Evolutionary conservation across 1,140 invertebrate genomes (phyloP).

Genomic region (Drosophila pruinosa): DNA sequence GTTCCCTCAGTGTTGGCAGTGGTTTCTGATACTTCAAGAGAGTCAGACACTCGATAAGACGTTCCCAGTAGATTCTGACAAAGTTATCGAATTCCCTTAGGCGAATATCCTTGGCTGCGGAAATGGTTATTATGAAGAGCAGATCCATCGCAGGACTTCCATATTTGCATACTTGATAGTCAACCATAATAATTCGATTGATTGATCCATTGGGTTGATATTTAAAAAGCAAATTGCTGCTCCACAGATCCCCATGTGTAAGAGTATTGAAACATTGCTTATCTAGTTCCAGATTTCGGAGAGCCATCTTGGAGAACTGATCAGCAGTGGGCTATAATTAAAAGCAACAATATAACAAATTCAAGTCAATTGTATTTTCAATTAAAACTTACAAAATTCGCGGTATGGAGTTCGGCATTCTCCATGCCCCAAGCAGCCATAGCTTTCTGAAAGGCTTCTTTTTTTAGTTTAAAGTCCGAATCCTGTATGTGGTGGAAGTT

Average conservation of each 20-base stretch:
- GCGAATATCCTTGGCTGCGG: constrained; percentile 34
- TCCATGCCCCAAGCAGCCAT: constrained; percentile 52
- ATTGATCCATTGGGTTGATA: constrained; percentile 56
- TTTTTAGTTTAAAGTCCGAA: constrained; percentile 13
- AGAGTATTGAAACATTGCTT: constrained; percentile 85
- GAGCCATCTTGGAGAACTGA: constrained; percentile 36
- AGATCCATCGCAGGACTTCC: constrained; percentile 76
- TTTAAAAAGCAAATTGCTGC: constrained; percentile 79
- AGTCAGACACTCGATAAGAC: constrained; percentile 45
- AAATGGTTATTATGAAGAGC: constrained; percentile 68
- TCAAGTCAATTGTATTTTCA: too few relatives aligned
- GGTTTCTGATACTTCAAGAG: constrained; percentile 41
- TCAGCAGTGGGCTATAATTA: constrained; percentile 43
- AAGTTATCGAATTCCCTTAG: constrained; percentile 59
- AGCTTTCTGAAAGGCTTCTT: constrained; percentile 35
- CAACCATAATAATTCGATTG: constrained; percentile 67
- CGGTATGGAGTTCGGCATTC: constrained; percentile 42
- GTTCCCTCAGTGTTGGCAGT: constrained; percentile 72
- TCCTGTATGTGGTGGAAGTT: background rate
- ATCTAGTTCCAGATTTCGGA: constrained; percentile 38
- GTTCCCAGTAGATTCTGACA: constrained; percentile 60
- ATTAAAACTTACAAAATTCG: constrained; percentile 47
- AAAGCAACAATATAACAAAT: background rate
- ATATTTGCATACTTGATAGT: constrained; percentile 76
- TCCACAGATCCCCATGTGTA: constrained; percentile 85